Conservation (phyloP, 2,797 vertebrate genomes). For the Cygnus olor region DNA sequence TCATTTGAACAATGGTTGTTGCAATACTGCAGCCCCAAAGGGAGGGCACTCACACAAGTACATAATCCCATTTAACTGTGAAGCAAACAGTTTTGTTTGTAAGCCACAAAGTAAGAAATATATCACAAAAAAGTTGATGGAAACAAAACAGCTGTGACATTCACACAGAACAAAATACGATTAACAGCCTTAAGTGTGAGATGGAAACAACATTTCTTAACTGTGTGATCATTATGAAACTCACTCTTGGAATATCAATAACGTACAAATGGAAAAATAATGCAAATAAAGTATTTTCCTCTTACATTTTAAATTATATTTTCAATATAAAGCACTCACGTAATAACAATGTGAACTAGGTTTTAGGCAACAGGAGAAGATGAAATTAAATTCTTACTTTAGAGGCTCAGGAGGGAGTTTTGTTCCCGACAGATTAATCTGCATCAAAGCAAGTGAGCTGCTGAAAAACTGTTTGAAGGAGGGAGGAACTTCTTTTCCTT, state of each 20-base stretch:
- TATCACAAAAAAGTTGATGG: background rate
- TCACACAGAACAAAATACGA: background rate
- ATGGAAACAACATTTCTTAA: background rate
- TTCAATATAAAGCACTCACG: background rate
- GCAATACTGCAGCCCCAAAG: background rate
- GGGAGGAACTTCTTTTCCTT: slow-evolving; percentile 93
- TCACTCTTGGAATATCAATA: background rate
- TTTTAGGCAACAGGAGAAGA: slow-evolving; percentile 27
- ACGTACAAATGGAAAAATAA: background rate
- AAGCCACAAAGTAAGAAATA: slow-evolving; percentile 15
- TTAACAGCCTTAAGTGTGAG: slow-evolving; percentile 6
- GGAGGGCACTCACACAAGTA: background rate
- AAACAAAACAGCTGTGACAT: slow-evolving; percentile 3
- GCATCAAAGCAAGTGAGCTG: slow-evolving; percentile 88
- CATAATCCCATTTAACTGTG: slow-evolving; percentile 2
- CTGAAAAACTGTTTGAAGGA: slow-evolving; percentile 98
- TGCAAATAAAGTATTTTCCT: background rate
- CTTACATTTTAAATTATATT: background rate
- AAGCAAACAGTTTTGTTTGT: background rate
- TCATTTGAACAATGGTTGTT: background rate
- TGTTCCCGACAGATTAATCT: slow-evolving; percentile 94
- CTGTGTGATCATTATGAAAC: background rate
- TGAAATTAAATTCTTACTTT: slow-evolving; percentile 85
- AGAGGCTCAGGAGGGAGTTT: slow-evolving; percentile 93
- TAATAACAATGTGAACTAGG: background rate